Conservation (phyloP, 1,140 invertebrate genomes). For the Musca vetustissima region DNA sequence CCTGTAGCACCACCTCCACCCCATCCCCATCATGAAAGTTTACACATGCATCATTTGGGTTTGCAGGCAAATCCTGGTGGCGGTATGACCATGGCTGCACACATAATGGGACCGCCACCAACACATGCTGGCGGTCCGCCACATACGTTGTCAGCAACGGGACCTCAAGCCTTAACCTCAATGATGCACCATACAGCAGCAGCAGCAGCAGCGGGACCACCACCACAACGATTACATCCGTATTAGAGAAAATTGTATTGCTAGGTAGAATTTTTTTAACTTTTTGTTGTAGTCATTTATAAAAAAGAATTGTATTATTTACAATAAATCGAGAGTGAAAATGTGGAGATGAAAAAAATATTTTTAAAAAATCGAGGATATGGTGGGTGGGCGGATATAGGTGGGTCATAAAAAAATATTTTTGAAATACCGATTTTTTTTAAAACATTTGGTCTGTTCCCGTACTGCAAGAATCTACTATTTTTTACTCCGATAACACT, state of each 20-base stretch:
- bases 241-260: slow-evolving; percentile 16
- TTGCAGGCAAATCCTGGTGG: slow-evolving; percentile 42
- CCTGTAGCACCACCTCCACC: slow-evolving; percentile 35
- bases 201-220: too few relatives aligned
- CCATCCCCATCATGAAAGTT: slow-evolving; percentile 35
- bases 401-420: too few relatives aligned
- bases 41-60: slow-evolving; percentile 32
- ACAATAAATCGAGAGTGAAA: too few relatives aligned
- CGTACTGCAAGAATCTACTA: too few relatives aligned
- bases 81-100: slow-evolving; percentile 49
- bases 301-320: background rate
- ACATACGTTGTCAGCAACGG: slow-evolving; percentile 28
- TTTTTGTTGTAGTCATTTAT: background rate
- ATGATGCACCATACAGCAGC: slow-evolving; percentile 32
- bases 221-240: slow-evolving; percentile 27
- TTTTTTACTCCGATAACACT: too few relatives aligned
- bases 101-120: slow-evolving; percentile 47
- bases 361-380: too few relatives aligned
- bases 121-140: slow-evolving; percentile 34
- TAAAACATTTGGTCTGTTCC: too few relatives aligned
- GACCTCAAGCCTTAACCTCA: slow-evolving; percentile 4
- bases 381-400: too few relatives aligned
- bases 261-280: too few relatives aligned
- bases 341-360: too few relatives aligned
- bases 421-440: too few relatives aligned